phyloP scores from a whole-genome alignment of 2,113 vertebrate species.

The Hystrix brachyura region DNA sequence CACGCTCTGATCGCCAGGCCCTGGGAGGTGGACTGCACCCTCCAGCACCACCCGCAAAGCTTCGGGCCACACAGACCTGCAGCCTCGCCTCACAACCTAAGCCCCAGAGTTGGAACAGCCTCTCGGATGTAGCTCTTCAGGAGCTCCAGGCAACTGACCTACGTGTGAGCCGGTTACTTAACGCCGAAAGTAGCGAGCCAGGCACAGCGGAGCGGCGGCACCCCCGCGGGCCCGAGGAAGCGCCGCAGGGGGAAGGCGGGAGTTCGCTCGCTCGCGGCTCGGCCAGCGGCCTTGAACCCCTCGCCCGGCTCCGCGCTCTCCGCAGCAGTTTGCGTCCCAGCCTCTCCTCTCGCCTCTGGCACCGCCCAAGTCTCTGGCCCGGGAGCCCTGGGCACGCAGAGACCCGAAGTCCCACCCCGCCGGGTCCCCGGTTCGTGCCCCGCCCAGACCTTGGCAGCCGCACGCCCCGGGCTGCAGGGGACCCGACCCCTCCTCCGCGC shows the following conservation, averaged over 20 bases:
- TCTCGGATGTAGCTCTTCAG: neutral
- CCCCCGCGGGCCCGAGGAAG: neutral
- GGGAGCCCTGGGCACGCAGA: neutral
- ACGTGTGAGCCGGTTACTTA: neutral
- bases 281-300: neutral
- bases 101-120: neutral
- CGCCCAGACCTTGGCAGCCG: neutral
- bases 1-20: neutral
- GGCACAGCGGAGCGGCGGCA: neutral
- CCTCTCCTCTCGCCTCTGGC: neutral
- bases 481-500: neutral
- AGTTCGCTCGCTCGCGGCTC: neutral
- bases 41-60: neutral
- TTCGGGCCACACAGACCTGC: neutral
- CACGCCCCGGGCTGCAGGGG: neutral
- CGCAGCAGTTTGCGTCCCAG: neutral
- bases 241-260: neutral
- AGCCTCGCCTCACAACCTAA: neutral
- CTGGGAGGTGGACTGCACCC: neutral
- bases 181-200: neutral
- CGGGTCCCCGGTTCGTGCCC: rapidly evolving
- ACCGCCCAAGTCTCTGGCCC: neutral
- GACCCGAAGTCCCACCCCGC: neutral
- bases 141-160: neutral
- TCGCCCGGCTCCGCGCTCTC: neutral